A percentile compares a stretch with the other conserved stretches of the same genome.
These are phyloP conservation scores for Megamerina dolium DNA, from an alignment of 2,888 invertebrate genomes.

Conservation along the genomic window DNA sequence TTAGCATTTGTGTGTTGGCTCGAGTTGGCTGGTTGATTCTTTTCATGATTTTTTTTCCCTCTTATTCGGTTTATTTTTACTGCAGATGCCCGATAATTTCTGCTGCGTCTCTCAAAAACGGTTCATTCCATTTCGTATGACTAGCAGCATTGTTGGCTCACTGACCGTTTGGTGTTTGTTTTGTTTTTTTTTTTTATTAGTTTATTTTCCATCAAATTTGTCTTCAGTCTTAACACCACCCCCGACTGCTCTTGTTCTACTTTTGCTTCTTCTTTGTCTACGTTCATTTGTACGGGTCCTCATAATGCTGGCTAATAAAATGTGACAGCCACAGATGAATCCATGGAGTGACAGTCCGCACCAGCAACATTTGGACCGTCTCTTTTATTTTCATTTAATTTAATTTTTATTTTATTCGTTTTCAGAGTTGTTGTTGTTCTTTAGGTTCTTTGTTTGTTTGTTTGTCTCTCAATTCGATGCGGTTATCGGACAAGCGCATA, in stretches of 20 bases:
- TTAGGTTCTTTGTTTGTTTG: neutral
- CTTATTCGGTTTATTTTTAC: neutral
- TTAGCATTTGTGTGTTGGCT: neutral
- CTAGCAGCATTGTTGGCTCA: no score
- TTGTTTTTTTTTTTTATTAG: neutral
- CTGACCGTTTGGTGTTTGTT: no score
- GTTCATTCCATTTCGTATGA: no score
- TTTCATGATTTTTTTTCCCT: constrained; percentile 3
- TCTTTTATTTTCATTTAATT: constrained; percentile 9
- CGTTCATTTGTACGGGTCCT: constrained; percentile 11
- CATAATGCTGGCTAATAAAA: constrained; percentile 22
- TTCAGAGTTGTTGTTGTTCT: constrained; percentile 1
- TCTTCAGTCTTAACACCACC: no score
- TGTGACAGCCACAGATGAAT: constrained; percentile 21
- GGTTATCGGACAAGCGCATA: constrained; percentile 33
- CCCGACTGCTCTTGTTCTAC: constrained; percentile 3
- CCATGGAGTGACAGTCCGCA: constrained; percentile 4
- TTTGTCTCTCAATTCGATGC: constrained; percentile 26
- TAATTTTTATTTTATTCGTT: constrained; percentile 9
- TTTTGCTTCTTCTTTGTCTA: constrained; percentile 8
- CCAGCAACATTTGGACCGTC: no score
- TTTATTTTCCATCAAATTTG: no score
- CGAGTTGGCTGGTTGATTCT: neutral
- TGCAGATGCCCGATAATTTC: no score
- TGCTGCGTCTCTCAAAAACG: no score